A percentile compares a stretch with the other conserved stretches of the same genome.
Evolutionary conservation across 2,888 invertebrate genomes (phyloP).

Genomic region (Laspeyria flexula): DNA sequence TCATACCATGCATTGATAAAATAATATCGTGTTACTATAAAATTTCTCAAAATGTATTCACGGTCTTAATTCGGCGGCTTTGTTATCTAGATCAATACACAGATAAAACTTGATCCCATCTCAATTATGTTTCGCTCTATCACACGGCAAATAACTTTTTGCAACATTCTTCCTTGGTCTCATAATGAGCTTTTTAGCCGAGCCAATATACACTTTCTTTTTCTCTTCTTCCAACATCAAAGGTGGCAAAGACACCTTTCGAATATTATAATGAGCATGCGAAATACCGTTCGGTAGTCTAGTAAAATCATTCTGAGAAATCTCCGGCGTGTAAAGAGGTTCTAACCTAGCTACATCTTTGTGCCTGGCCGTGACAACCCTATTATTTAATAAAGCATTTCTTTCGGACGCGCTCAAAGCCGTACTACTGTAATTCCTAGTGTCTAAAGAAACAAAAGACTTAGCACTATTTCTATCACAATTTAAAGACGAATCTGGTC

Average conservation of each 20-base stretch:
- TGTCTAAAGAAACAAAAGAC: slow-evolving; percentile 77
- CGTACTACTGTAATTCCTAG: slow-evolving; percentile 62
- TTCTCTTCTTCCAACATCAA: slow-evolving; percentile 76
- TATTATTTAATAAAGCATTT: slow-evolving; percentile 58
- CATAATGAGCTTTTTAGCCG: slow-evolving; percentile 65
- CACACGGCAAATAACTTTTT: slow-evolving; percentile 55
- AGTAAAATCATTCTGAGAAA: slow-evolving; percentile 56
- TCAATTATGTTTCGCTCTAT: slow-evolving; percentile 54
- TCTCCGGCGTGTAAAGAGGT: slow-evolving; percentile 70
- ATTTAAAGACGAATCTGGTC: slow-evolving; percentile 76
- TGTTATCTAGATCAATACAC: slow-evolving; percentile 1
- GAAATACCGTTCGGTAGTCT: slow-evolving; percentile 53
- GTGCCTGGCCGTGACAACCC: slow-evolving; percentile 73
- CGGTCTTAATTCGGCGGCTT: background rate
- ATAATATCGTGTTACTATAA: no score
- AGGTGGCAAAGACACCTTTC: slow-evolving; percentile 80
- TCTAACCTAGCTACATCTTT: slow-evolving; percentile 70
- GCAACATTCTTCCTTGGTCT: slow-evolving; percentile 52
- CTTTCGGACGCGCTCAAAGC: slow-evolving; percentile 69
- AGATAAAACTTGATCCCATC: slow-evolving; percentile 7
- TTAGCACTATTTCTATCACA: slow-evolving; percentile 81
- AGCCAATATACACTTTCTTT: slow-evolving; percentile 59
- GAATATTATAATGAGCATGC: slow-evolving; percentile 58
- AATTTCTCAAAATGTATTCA: no score
- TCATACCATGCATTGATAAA: no score